Base-by-base conservation (phyloP, 2,888 invertebrate species). In the Plebejus anna region DNA sequence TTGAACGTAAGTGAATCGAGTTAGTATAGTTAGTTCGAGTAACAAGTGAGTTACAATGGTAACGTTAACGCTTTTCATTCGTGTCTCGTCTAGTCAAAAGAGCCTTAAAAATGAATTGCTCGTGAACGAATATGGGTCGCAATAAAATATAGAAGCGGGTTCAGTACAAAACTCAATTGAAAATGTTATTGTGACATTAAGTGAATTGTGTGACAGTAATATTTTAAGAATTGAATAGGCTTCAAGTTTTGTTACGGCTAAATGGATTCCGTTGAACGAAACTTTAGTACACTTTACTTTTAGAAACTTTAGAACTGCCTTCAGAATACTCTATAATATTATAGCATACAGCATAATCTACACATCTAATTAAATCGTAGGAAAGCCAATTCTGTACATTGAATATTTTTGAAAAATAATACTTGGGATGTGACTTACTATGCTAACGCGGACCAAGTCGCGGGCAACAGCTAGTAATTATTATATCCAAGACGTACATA, bases 61-160 rank as follows among this genome's bases (percentile, higher is more conserved):
- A 77, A 38, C 16, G 72, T 9, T 28, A 55, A 22, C 71, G 75
- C 73, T 77, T 78, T 77, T 76, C 77, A 80, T 79, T 80, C 77
- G 72, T 78, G 76, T 77, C 76, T 75, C 77, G 75, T 77, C 77
- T 75, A 78, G 79, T 78, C 81, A 81, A 80, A 81, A 79, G 79
- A 77, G 77, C 78, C 77, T 80, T 78, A 78, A 81, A 81, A 80
- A 81, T 79, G 79, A 79, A 81, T 79, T 76, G 78, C 79, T 78
- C 75, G 78, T 76, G 75, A 70, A 75, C 72, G 77, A 75, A 78
- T 78, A 76, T 75, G 75, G 79, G 76, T 78, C 77, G 77, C 76
- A 79, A 78, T 80, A 75, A 78, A 79, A 77, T 75, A 76, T 75
- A 77, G 77, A 75, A 76, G 66, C 66, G 42, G 73, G 61, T 66